phyloP scores from a whole-genome alignment of 2,888 invertebrate genomes.

The Drosophila testacea region DNA sequence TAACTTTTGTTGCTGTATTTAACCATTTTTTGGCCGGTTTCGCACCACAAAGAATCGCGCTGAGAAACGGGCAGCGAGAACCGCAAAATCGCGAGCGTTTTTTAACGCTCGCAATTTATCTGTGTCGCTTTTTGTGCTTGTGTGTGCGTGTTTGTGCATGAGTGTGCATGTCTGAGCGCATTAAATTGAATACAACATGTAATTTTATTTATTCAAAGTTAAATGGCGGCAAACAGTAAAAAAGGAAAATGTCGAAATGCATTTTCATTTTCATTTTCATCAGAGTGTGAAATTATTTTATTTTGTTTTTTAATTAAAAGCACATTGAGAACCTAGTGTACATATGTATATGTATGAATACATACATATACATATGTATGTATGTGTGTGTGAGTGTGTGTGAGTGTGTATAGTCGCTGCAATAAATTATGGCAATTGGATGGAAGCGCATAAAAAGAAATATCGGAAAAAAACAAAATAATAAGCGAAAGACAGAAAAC shows the following conservation, averaged over 20 bases:
- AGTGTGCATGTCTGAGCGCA: constrained; percentile 40
- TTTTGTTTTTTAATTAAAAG: constrained; percentile 70
- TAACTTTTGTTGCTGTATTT: constrained; percentile 3
- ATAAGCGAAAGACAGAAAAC: constrained; percentile 3
- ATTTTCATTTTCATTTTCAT: constrained; percentile 61
- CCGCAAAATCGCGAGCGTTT: constrained; percentile 49
- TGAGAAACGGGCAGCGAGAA: constrained; percentile 30
- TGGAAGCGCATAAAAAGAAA: constrained; percentile 33
- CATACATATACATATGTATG: too few species aligned
- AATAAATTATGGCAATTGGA: constrained; percentile 73
- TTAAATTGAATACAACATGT: constrained; percentile 72
- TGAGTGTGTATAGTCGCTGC: constrained; percentile 23
- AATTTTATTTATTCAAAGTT: constrained; percentile 76
- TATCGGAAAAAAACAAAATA: constrained; percentile 1
- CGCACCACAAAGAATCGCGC: constrained; percentile 21
- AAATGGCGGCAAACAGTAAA: constrained; percentile 61
- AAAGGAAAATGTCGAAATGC: constrained; percentile 52
- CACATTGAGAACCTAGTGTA: constrained; percentile 52
- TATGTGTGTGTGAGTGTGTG: background rate
- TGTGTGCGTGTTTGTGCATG: constrained; percentile 17
- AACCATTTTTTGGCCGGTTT: constrained; percentile 36
- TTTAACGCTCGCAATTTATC: constrained; percentile 42
- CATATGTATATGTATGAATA: background rate
- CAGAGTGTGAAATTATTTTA: constrained; percentile 58
- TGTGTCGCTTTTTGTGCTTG: constrained; percentile 1